Conservation (phyloP, 2,113 vertebrate species). For the Gnathonemus echidnorhynchus region DNA sequence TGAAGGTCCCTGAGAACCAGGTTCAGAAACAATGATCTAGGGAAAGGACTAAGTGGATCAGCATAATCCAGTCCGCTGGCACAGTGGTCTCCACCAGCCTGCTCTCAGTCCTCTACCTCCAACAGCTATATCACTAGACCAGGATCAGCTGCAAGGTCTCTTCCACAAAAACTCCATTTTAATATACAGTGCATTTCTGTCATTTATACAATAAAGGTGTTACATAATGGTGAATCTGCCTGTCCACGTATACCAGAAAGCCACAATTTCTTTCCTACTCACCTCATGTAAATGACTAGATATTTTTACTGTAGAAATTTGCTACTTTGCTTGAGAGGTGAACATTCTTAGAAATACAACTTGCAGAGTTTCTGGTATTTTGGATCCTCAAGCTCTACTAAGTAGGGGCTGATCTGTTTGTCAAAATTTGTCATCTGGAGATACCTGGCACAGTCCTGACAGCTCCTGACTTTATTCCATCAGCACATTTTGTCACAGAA, state of each 20-base stretch:
- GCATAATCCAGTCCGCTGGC: not conserved
- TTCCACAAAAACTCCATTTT: not conserved
- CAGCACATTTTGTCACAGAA: not conserved
- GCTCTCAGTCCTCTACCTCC: not conserved
- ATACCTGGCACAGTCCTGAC: not conserved
- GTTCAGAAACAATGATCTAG: not conserved
- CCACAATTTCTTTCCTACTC: not conserved
- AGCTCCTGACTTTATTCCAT: not conserved
- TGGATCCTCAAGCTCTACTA: not conserved
- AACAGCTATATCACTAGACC: too few species aligned
- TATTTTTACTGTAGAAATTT: not conserved
- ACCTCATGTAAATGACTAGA: not conserved
- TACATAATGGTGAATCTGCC: not conserved
- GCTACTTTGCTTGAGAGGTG: not conserved
- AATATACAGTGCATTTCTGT: not conserved
- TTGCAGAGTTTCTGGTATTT: not conserved
- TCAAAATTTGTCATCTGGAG: not conserved
- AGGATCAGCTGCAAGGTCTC: not conserved
- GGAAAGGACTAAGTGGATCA: not conserved
- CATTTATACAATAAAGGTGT: not conserved
- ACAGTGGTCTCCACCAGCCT: not conserved
- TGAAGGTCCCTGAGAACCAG: not conserved
- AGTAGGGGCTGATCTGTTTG: not conserved
- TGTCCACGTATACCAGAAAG: not conserved
- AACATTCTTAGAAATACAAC: not conserved